phyloP scores from a whole-genome alignment of 2,113 vertebrate genomes.

The Anhinga rufa region DNA sequence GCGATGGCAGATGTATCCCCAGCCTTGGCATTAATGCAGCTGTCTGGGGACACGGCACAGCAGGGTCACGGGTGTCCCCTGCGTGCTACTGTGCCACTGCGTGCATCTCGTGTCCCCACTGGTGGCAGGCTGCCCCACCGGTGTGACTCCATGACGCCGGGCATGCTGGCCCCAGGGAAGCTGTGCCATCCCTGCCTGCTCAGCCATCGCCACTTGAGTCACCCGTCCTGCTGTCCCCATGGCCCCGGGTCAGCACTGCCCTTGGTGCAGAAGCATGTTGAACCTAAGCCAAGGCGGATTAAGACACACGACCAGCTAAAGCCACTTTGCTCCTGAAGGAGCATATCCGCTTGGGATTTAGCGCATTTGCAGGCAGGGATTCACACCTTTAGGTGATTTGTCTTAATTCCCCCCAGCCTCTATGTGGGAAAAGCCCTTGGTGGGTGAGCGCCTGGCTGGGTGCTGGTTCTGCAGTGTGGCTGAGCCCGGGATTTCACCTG shows the following conservation, averaged over 20 bases:
- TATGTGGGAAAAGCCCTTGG: not conserved
- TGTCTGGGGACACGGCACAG: not conserved
- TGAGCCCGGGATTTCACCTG: not conserved
- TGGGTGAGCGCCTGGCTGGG: not conserved
- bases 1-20: not conserved
- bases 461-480: not conserved
- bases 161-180: not conserved
- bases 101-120: rapidly evolving
- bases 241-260: not conserved
- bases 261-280: not conserved
- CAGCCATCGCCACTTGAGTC: not conserved
- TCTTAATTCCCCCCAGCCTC: not conserved
- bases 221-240: not conserved
- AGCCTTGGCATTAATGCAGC: not conserved
- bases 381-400: constrained; percentile 52
- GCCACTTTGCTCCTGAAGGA: constrained; percentile 16
- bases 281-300: constrained; percentile 9
- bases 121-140: not conserved
- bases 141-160: not conserved
- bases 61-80: rapidly evolving
- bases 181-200: not conserved
- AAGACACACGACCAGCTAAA: not conserved
- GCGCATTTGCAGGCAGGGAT: constrained; percentile 31
- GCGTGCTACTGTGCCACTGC: not conserved
- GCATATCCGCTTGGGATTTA: constrained; percentile 47